Percentiles rank a stretch among this genome's conserved stretches.
phyloP scores from a whole-genome alignment of 2,797 vertebrate species.

The Buphagus erythrorhynchus region DNA sequence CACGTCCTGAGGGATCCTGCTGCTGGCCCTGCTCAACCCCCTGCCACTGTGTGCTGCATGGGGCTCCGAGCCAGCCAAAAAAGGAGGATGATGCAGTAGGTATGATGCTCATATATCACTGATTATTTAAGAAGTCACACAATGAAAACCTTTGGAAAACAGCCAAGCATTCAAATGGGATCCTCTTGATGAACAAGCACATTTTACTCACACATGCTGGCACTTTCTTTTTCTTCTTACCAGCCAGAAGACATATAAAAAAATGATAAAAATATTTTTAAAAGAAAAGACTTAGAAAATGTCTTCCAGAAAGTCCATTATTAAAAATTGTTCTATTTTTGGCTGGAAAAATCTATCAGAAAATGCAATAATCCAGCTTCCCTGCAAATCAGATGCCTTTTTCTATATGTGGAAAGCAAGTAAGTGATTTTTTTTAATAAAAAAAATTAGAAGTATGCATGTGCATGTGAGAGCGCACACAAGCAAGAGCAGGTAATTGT shows the following conservation, averaged over 20 bases:
- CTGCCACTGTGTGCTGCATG: neutral
- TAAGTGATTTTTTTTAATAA: constrained; percentile 26
- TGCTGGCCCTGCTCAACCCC: neutral
- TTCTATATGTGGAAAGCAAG: constrained; percentile 28
- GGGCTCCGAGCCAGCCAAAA: neutral
- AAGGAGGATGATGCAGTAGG: neutral
- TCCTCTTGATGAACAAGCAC: constrained; percentile 21
- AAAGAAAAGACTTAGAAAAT: neutral
- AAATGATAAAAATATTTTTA: neutral
- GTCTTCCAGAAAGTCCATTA: neutral
- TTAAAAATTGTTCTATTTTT: constrained; percentile 19
- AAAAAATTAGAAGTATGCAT: neutral
- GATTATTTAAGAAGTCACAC: constrained; percentile 1
- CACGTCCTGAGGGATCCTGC: neutral
- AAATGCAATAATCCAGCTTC: constrained; percentile 47
- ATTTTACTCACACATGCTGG: neutral
- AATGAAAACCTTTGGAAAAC: neutral
- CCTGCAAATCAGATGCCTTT: neutral
- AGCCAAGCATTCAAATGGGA: neutral
- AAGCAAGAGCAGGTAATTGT: constrained; percentile 53
- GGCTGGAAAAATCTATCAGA: constrained; percentile 50
- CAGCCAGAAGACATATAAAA: neutral
- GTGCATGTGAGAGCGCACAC: neutral
- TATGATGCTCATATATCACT: neutral
- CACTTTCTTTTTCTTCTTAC: neutral